Evolutionary conservation across 2,113 vertebrate species (phyloP).

Genomic region (Onychostruthus taczanowskii): DNA sequence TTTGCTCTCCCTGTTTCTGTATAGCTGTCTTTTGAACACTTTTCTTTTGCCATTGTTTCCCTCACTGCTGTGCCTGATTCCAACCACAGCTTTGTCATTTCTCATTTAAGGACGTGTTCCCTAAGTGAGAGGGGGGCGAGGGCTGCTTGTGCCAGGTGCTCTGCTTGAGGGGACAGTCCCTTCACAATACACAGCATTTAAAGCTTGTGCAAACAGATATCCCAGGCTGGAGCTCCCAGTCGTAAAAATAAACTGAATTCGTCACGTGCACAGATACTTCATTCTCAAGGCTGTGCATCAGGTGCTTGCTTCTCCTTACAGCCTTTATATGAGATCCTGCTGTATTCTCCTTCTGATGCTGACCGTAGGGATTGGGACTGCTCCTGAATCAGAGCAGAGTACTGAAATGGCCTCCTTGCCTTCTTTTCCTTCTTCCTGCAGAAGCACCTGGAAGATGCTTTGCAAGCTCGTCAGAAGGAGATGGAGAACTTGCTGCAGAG

Average conservation of each 20-base stretch:
- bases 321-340: neutral
- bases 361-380: neutral
- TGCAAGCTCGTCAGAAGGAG: conserved; percentile 67
- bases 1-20: neutral
- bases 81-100: neutral
- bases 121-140: neutral
- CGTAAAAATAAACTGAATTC: neutral
- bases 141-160: neutral
- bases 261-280: neutral
- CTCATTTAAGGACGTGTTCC: fast-evolving
- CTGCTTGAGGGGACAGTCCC: neutral
- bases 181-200: neutral
- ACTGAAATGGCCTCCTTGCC: neutral
- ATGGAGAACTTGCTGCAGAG: conserved; percentile 65
- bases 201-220: neutral
- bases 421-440: conserved; percentile 16
- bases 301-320: neutral
- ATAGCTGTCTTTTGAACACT: neutral
- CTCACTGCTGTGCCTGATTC: neutral
- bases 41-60: neutral
- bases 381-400: neutral
- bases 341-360: neutral
- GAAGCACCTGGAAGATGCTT: conserved; percentile 76
- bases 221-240: neutral
- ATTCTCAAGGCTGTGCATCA: neutral